These are phyloP conservation scores for Diaprepes abbreviatus DNA, from an alignment of 2,888 invertebrate species.

Conservation along the genomic window DNA sequence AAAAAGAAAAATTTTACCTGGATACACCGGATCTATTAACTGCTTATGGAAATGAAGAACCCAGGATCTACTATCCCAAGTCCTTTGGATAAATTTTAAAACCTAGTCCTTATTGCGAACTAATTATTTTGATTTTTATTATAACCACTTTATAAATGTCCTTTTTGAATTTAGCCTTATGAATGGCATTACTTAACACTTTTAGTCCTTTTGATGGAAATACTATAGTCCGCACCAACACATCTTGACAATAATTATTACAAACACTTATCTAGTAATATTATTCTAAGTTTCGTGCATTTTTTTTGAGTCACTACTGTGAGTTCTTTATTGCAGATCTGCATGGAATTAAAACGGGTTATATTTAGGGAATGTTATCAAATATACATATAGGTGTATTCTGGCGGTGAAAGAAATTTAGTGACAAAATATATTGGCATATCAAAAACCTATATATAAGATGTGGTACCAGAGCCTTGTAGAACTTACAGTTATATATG, in stretches of 20 bases:
- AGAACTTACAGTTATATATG: too few species aligned
- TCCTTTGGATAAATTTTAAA: slow-evolving; percentile 25
- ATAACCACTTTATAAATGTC: slow-evolving; percentile 24
- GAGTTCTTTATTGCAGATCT: slow-evolving; percentile 4
- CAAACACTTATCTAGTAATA: slow-evolving; percentile 13
- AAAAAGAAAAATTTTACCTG: slow-evolving; percentile 35
- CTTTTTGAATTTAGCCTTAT: slow-evolving; percentile 29
- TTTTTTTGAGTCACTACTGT: slow-evolving; percentile 17
- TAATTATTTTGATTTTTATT: slow-evolving; percentile 2
- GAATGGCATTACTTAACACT: slow-evolving; percentile 36
- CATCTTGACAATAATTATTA: background rate
- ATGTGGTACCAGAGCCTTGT: too few species aligned
- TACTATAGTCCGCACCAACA: slow-evolving; percentile 34
- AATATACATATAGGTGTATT: too few species aligned
- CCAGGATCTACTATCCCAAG: slow-evolving; percentile 23
- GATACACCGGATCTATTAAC: slow-evolving; percentile 29
- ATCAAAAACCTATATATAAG: too few species aligned
- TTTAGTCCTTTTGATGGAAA: slow-evolving; percentile 21
- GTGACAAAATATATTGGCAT: too few species aligned
- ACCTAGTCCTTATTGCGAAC: slow-evolving; percentile 23
- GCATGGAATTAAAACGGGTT: slow-evolving; percentile 6
- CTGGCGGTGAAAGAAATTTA: too few species aligned
- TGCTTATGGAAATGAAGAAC: slow-evolving; percentile 23
- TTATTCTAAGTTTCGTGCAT: slow-evolving; percentile 13
- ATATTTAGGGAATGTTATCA: background rate